These are phyloP conservation scores for Chromoteleia sp. DNA, from an alignment of 2,888 invertebrate species.

Conservation along the genomic window DNA sequence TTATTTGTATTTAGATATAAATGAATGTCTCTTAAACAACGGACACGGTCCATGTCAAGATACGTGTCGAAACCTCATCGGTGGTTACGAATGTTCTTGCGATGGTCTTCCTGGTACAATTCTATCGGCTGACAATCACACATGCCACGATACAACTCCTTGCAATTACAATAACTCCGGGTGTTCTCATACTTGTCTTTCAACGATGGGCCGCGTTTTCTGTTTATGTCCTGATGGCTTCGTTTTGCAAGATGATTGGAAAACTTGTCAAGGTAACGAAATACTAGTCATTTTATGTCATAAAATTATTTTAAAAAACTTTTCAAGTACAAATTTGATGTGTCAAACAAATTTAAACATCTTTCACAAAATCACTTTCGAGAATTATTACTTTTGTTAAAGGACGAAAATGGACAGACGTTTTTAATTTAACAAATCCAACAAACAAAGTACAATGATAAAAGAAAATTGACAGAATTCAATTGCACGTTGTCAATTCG, in stretches of 20 bases:
- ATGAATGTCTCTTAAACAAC: constrained; percentile 83
- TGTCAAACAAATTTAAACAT: too few species aligned
- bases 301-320: too few species aligned
- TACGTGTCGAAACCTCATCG: constrained; percentile 87
- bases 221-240: constrained; percentile 83
- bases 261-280: constrained; percentile 82
- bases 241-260: constrained; percentile 83
- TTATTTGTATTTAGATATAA: constrained; percentile 84
- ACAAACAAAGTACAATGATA: constrained; percentile 3
- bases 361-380: too few species aligned
- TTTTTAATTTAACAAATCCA: constrained; percentile 13
- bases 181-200: constrained; percentile 88
- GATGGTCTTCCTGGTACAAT: constrained; percentile 86
- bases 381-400: not conserved
- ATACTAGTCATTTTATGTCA: too few species aligned
- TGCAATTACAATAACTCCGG: constrained; percentile 86
- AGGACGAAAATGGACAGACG: not conserved
- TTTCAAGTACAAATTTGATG: not conserved
- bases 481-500: constrained; percentile 35
- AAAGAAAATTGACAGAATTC: constrained; percentile 20
- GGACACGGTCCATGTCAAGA: constrained; percentile 88
- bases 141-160: constrained; percentile 87
- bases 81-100: constrained; percentile 87
- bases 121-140: constrained; percentile 86
- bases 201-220: constrained; percentile 85